Conservation (phyloP, 1,140 invertebrate species). For the Trypoxylus dichotomus region DNA sequence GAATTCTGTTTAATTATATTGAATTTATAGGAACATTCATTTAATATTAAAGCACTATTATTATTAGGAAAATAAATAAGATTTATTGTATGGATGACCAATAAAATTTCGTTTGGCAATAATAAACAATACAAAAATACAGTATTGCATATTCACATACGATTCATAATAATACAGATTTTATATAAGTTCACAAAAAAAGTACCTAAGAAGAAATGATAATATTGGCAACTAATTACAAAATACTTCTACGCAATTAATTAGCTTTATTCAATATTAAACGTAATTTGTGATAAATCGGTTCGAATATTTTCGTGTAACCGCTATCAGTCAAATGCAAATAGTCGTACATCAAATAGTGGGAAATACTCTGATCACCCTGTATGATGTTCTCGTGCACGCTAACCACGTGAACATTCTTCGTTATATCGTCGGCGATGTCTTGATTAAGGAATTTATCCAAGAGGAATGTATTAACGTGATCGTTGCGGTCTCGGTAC, state of each 20-base stretch:
- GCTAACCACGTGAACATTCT: conserved; percentile 55
- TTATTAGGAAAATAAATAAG: neutral
- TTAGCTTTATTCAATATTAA: conserved; percentile 5
- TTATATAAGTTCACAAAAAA: neutral
- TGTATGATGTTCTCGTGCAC: conserved; percentile 63
- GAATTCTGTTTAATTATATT: no score
- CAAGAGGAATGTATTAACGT: conserved; percentile 63
- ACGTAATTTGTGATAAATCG: conserved; percentile 61
- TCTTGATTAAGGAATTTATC: conserved; percentile 51
- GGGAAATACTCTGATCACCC: conserved; percentile 64
- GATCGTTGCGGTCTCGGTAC: conserved; percentile 62
- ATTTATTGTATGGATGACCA: neutral
- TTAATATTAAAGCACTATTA: no score
- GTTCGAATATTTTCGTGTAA: conserved; percentile 66
- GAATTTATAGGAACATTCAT: no score
- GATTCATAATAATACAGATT: neutral
- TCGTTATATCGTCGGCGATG: conserved; percentile 44
- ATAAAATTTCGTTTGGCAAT: neutral
- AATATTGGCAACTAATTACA: neutral
- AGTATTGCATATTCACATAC: neutral
- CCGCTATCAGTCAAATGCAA: conserved; percentile 68
- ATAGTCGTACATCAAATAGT: conserved; percentile 73
- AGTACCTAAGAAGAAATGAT: neutral
- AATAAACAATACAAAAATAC: neutral
- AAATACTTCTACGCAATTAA: neutral